A percentile compares a stretch with the other conserved stretches of the same genome.
Conservation (phyloP, 2,113 vertebrate genomes). For the Cervus canadensis region DNA sequence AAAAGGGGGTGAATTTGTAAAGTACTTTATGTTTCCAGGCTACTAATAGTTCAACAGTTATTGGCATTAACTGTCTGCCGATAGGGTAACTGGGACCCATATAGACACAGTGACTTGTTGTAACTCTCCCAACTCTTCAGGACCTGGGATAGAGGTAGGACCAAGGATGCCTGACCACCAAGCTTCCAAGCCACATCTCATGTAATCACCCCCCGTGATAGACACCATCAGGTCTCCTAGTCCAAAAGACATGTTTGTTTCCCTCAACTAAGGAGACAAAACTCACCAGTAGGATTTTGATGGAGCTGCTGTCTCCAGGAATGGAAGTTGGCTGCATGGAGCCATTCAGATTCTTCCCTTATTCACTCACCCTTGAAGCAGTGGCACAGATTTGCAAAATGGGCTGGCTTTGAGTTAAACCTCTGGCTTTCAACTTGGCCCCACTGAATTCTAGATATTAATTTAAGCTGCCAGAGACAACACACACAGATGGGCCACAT, state of each 20-base stretch:
- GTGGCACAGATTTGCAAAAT: background rate
- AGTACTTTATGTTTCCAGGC: background rate
- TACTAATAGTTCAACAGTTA: background rate
- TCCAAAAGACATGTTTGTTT: background rate
- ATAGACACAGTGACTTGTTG: background rate
- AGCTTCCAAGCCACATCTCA: background rate
- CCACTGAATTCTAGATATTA: background rate
- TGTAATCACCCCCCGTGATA: background rate
- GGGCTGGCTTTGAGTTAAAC: background rate
- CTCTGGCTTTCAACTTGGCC: background rate
- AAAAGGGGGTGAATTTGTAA: background rate
- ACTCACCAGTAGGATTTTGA: background rate
- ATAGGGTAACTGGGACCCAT: background rate
- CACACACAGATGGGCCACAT: accelerated
- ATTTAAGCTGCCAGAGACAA: background rate
- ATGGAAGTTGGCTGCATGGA: background rate
- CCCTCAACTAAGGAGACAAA: background rate
- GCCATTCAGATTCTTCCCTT: background rate
- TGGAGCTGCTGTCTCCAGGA: background rate
- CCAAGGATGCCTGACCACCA: background rate
- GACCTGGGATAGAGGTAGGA: background rate
- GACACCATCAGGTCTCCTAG: background rate
- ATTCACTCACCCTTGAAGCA: background rate
- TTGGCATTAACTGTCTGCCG: background rate
- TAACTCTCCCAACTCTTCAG: background rate